Evolutionary conservation across 2,888 invertebrate genomes (phyloP), one percentile per base, ranked within the genome.

Genomic region (Hydriomena furcata): DNA sequence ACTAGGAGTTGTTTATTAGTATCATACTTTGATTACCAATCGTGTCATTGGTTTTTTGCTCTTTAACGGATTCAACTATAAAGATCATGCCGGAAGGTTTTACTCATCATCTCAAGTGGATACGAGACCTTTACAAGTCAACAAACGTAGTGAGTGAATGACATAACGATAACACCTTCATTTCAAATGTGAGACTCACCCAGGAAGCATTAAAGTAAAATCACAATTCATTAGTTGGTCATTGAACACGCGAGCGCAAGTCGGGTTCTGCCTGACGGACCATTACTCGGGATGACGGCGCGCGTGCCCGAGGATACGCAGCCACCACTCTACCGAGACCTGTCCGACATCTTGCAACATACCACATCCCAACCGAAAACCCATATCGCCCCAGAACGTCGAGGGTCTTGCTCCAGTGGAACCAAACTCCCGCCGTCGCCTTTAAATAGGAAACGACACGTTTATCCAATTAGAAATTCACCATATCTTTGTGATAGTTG

Each of bases 401-500:
- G 63, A 67, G 68, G 87, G 62, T 85, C 89, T 74, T 64, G 49
- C 61, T 72, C 65, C 68, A 78, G 67, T 85, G 86, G 89, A 76
- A 79, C 76, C 73, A 75, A 74, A 79, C 74, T 76, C 76, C 72
- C 77, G 84, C 80, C 82, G 86, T 82, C 86, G 87, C 82, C 84
- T 88, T 85, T 90, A 90, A 90, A 89, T 89, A 90, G 90, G 90
- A 90, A 90, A 86, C 87, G 88, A 90, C 90, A 89, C 88, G 89
- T 88, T 90, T 90, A 90, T 90, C 88, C 90, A 90, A 90, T 90
- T 89, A 89, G 90, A 90, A 90, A 90, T 90, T 90, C 90, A 90
- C 90, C 90, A 89, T 90, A 90, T 89, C 90, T 90, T 88, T 88
- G 89, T 88, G 84, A 89, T 88, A 89, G 89, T 84, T 88, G 89